These are phyloP conservation scores for Emmelina monodactyla DNA, from an alignment of 2,888 invertebrate species.

Conservation along the genomic window DNA sequence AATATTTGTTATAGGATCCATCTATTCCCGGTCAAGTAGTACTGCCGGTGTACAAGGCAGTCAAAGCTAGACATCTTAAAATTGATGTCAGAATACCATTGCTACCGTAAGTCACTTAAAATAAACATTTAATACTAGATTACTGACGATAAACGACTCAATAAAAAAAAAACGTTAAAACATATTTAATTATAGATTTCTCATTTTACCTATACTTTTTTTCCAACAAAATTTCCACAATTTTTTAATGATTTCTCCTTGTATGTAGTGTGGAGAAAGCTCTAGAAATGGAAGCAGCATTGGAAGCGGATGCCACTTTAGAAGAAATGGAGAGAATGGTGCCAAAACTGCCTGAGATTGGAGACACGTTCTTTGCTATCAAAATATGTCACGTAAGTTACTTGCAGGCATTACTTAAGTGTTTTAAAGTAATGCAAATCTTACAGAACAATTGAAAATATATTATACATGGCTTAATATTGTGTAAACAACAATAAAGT, in stretches of 20 bases:
- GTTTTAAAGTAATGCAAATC: no score
- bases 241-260: background rate
- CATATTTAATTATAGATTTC: no score
- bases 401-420: no score
- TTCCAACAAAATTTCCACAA: background rate
- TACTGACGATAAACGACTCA: no score
- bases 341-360: conserved; percentile 66
- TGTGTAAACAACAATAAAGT: no score
- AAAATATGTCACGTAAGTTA: conserved; percentile 31
- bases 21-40: conserved; percentile 68
- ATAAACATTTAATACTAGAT: no score
- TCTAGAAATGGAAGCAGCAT: conserved; percentile 41
- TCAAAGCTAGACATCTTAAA: conserved; percentile 71
- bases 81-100: conserved; percentile 61
- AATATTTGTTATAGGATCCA: conserved; percentile 27
- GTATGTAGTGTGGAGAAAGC: conserved; percentile 53
- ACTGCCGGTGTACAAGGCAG: conserved; percentile 75
- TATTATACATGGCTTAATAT: no score
- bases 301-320: conserved; percentile 22
- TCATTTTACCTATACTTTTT: no score
- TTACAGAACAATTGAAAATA: no score
- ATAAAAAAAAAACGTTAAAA: no score
- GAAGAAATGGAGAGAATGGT: conserved; percentile 28
- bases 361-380: conserved; percentile 62
- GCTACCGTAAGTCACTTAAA: conserved; percentile 56